These are phyloP conservation scores for Sebastes wilsoni DNA, from an alignment of 2,797 vertebrate genomes.

Conservation along the genomic window DNA sequence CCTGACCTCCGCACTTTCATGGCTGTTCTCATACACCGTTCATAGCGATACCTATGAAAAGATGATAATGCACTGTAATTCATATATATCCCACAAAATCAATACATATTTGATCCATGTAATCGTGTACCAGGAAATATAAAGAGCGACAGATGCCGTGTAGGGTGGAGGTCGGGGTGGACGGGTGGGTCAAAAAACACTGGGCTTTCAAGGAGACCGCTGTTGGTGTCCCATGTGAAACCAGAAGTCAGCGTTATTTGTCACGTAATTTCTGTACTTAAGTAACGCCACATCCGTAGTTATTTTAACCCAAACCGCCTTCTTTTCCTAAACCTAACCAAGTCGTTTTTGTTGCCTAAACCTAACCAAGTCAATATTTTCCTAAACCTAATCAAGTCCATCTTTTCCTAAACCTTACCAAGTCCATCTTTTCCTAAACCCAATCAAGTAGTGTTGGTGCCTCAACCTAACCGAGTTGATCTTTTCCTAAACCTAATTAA, in stretches of 20 bases:
- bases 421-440: background rate
- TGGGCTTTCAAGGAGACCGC: background rate
- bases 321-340: background rate
- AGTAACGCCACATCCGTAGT: background rate
- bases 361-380: background rate
- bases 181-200: background rate
- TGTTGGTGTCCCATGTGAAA: background rate
- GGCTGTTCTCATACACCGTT: background rate
- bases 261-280: background rate
- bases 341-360: background rate
- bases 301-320: background rate
- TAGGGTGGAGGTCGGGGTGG: too few species aligned
- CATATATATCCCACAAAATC: background rate
- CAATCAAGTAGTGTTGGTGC: background rate
- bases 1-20: background rate
- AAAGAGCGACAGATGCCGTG: background rate
- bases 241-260: background rate
- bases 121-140: background rate
- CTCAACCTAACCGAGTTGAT: rapidly evolving
- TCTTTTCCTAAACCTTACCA: too few species aligned
- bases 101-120: background rate
- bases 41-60: background rate
- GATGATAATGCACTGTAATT: background rate
- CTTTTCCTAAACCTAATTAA: background rate
- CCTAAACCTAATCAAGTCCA: background rate